Conservation (phyloP, 2,113 vertebrate genomes). For the Prunella fulvescens region DNA sequence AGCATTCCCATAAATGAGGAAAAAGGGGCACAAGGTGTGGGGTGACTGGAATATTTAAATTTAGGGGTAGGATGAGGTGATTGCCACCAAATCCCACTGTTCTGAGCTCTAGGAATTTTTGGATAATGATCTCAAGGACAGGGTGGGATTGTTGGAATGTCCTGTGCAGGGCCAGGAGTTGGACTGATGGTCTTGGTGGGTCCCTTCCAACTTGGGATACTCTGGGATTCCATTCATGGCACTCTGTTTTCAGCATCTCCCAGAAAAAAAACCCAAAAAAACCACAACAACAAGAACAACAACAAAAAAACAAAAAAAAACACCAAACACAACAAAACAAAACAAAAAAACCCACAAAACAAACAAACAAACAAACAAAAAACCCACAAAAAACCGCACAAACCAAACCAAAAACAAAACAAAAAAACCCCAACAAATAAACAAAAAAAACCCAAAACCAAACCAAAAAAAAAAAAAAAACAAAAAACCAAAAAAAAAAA, state of each 20-base stretch:
- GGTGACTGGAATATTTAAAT: not conserved
- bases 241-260: not conserved
- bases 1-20: not conserved
- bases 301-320: too few relatives aligned
- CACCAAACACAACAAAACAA: too few relatives aligned
- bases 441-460: too few relatives aligned
- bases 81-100: not conserved
- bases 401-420: too few relatives aligned
- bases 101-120: not conserved
- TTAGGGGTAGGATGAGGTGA: not conserved
- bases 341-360: too few relatives aligned
- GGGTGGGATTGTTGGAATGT: not conserved
- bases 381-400: too few relatives aligned
- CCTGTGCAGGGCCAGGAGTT: not conserved
- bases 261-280: not conserved
- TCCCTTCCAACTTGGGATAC: not conserved
- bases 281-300: too few relatives aligned
- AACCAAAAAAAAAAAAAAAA: too few relatives aligned
- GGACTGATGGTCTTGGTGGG: not conserved
- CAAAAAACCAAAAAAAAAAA: too few relatives aligned
- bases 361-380: too few relatives aligned
- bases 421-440: too few relatives aligned
- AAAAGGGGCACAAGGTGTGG: not conserved
- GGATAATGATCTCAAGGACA: rapidly evolving
- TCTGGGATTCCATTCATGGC: not conserved